Base-by-base conservation (phyloP, 2,113 vertebrate genomes). In the Tympanuchus pallidicinctus region DNA sequence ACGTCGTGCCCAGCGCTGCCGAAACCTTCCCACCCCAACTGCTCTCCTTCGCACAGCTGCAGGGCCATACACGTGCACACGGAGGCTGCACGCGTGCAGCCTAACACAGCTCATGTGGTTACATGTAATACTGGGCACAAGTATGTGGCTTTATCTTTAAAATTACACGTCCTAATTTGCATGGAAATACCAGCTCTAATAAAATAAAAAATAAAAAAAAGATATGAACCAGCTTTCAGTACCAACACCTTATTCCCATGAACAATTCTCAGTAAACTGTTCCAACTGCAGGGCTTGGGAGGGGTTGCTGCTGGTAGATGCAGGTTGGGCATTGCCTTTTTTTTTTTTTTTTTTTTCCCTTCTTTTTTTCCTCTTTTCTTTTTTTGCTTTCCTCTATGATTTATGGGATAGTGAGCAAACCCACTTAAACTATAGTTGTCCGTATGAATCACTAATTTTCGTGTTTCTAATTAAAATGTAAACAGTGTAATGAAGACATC, bases 401-500 rank as follows among this genome's bases (percentile, higher is more conserved):
- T 98, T 98, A 98, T 97, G 97, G 96, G 96, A 95, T 96, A 86
- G 94, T 94, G 97, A 98, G 96, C 69, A 97, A 98, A 97, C 97
- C 97, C 96, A 97, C 97, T 98, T 97, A 98, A 98, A 98, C 98
- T 96, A 97, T 96, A 98, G 97, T 98, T 97, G 97, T 97, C 97
- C 93, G 72, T 97, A 98, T 98, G 97, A 98, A 98, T 98, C 97
- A 97, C 97, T 98, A 98, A 98, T 98, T 98, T 99, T 98, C 98
- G 98, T 98, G 98, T 98, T 98, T 98, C 99, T 99, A 99, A 99
- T 99, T 99, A 99, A 99, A 99, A 99, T 99, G 98, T 99, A 99
- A 99, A 99, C 98, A 98, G 98, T 98, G 97, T 98, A 99, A 99
- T 99, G 98, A 99, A 99, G 99, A 99, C 98, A 99, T 99, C 98